Conservation (phyloP, 1,140 invertebrate species). For the Spodoptera frugiperda region DNA sequence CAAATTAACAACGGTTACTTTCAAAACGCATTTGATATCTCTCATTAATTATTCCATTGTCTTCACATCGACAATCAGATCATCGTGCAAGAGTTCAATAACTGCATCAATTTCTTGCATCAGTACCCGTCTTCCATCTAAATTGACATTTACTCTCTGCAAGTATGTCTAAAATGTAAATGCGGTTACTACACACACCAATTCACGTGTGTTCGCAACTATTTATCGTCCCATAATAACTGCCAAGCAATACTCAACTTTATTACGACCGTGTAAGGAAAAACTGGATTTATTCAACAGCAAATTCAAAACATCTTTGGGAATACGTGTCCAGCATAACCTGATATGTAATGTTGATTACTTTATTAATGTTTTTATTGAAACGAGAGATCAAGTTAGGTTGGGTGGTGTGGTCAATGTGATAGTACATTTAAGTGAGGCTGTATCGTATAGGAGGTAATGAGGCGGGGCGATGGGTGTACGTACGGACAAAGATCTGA, state of each 20-base stretch:
- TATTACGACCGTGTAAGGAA: constrained; percentile 61
- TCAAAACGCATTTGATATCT: constrained; percentile 37
- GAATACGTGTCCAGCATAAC: constrained; percentile 67
- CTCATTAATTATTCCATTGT: constrained; percentile 59
- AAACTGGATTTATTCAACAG: constrained; percentile 53
- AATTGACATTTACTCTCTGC: constrained; percentile 85
- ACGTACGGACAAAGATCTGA: constrained; percentile 74
- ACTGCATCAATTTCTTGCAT: constrained; percentile 81
- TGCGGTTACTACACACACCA: constrained; percentile 80
- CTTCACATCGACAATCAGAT: constrained; percentile 71
- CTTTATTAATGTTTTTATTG: constrained; percentile 80
- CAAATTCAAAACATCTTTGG: constrained; percentile 53
- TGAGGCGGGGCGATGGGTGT: constrained; percentile 80
- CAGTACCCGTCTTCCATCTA: constrained; percentile 79
- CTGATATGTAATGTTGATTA: constrained; percentile 78
- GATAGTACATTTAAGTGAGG: constrained; percentile 64
- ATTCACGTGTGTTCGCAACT: constrained; percentile 58
- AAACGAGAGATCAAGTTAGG: constrained; percentile 67
- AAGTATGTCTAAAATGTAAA: constrained; percentile 84
- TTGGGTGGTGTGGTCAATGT: constrained; percentile 73
- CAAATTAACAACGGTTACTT: constrained; percentile 44
- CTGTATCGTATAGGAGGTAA: constrained; percentile 77
- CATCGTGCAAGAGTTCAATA: constrained; percentile 79
- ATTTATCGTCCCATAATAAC: constrained; percentile 38
- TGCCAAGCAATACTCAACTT: constrained; percentile 54